A percentile compares a stretch with the other conserved stretches of the same genome.
Conservation (phyloP, 2,113 vertebrate species). For the Ailuropoda melanoleuca region DNA sequence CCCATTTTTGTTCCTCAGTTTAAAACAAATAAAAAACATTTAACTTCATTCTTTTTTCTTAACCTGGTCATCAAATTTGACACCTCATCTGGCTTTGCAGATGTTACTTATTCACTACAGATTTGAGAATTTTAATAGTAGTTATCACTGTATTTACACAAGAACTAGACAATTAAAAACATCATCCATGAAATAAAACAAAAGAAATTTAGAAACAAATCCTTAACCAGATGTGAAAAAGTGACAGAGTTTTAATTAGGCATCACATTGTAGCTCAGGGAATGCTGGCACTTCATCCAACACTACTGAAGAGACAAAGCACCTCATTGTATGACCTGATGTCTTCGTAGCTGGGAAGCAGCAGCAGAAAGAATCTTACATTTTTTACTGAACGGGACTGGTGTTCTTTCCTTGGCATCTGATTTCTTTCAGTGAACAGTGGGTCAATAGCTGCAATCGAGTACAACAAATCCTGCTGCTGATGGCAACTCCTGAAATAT, state of each 20-base stretch:
- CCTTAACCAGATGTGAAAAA: not conserved
- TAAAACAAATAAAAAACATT: not conserved
- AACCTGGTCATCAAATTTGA: not conserved
- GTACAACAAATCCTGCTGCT: conserved; percentile 67
- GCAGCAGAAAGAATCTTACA: conserved; percentile 49
- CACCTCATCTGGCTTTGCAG: not conserved
- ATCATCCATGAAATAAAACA: not conserved
- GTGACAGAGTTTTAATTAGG: not conserved
- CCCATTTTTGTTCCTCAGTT: not conserved
- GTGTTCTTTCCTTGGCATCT: conserved; percentile 60
- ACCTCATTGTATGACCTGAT: conserved; percentile 29
- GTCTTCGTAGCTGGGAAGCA: conserved; percentile 21
- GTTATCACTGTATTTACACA: not conserved
- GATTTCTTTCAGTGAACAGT: conserved; percentile 76
- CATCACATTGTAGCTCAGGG: not conserved
- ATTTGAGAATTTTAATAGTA: not conserved
- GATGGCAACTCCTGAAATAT: conserved; percentile 52
- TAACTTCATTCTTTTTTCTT: not conserved
- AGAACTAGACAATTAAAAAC: not conserved
- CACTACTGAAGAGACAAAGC: conserved; percentile 24
- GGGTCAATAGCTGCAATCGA: conserved; percentile 75
- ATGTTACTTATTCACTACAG: not conserved
- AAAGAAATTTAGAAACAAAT: not conserved
- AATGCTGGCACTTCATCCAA: conserved; percentile 42
- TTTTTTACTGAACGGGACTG: conserved; percentile 49